Evolutionary conservation across 2,888 invertebrate genomes (phyloP), one percentile per base, ranked within the genome.

Genomic region (Orthonychiurus folsomi): DNA sequence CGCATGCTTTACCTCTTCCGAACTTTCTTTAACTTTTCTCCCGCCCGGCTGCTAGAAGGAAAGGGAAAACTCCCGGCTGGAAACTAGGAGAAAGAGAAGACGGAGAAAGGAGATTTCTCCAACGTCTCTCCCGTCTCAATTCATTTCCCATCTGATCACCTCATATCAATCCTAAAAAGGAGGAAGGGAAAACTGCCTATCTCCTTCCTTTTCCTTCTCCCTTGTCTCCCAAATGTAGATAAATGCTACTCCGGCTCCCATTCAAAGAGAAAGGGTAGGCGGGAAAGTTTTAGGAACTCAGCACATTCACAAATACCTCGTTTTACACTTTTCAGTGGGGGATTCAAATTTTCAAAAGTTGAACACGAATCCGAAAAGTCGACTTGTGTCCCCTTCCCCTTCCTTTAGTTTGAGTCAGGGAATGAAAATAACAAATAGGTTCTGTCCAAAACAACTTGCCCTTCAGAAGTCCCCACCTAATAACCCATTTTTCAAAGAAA

Each of bases 401-500:
- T n/a, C n/a, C n/a, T n/a, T n/a, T n/a, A n/a, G n/a, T n/a, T 37
- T 37, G 15, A 9, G 37, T 9, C 37, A 37, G 37, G 9, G 37
- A 37, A 15, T 37, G 37, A 37, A 15, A 37, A 37, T 37, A 37
- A 37, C 37, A 37, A 37, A 9, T 15, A 37, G 37, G 15, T 5
- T 5, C 37, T 15, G 15, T 37, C 37, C 37, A 15, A 37, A 37
- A 37, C 9, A 5, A 37, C 37, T 37, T 37, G 37, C 15, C 37
- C 37, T 37, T 37, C 37, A 37, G 37, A 5, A 9, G 37, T 37
- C 5, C 15, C 37, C 15, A 37, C 37, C 37, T 37, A 37, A 37
- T 37, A 37, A 37, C 37, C 37, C 37, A 37, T 37, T 37, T 37
- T 37, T 37, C 37, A 37, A 37, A 37, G 37, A 37, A 37, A 37